Evolutionary conservation across 2,888 invertebrate species (phyloP).

Genomic region (Tipula helvola): DNA sequence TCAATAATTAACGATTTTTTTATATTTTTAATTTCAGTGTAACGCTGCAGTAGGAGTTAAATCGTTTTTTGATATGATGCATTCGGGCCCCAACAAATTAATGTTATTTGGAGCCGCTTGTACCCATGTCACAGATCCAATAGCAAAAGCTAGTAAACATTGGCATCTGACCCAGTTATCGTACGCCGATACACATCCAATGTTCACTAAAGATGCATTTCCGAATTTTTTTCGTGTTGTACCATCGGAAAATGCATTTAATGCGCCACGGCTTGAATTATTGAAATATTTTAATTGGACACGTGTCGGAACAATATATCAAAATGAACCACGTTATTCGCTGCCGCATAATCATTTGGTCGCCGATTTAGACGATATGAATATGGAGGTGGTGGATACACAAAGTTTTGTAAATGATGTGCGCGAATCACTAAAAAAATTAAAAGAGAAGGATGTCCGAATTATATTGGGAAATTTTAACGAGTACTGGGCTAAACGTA

Average conservation of each 20-base stretch:
- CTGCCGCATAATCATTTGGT: conserved; percentile 81
- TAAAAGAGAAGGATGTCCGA: conserved; percentile 83
- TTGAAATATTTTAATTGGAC: conserved; percentile 94
- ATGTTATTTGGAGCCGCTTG: conserved; percentile 96
- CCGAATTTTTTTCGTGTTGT: conserved; percentile 96
- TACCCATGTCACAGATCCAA: conserved; percentile 92
- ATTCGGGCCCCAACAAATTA: conserved; percentile 79
- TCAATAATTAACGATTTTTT: no score
- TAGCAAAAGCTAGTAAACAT: conserved; percentile 91
- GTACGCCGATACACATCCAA: conserved; percentile 95
- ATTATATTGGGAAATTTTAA: conserved; percentile 95
- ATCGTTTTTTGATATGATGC: conserved; percentile 95
- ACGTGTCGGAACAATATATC: conserved; percentile 90
- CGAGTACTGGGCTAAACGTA: conserved; percentile 80
- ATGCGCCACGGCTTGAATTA: conserved; percentile 77
- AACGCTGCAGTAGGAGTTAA: conserved; percentile 90
- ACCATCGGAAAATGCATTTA: conserved; percentile 93
- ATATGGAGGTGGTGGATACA: conserved; percentile 73
- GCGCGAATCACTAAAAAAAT: conserved; percentile 59
- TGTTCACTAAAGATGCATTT: conserved; percentile 87
- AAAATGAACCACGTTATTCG: conserved; percentile 88
- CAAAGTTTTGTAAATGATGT: conserved; percentile 89
- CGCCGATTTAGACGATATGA: conserved; percentile 69
- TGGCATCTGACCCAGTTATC: conserved; percentile 96
- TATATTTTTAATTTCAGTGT: conserved; percentile 61